Evolutionary conservation across 2,113 vertebrate genomes (phyloP).

Genomic region (human): GRCh38 chr12:92473001-92473500

Average conservation of each 20-base stretch:
- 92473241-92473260: conserved; percentile 30
- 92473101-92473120: neutral
- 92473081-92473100: neutral
- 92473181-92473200: conserved; percentile 18
- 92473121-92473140: neutral
- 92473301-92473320: neutral
- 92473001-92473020: neutral
- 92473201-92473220: conserved; percentile 40
- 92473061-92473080: neutral
- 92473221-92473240: conserved; percentile 39
- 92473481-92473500: conserved; percentile 53
- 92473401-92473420: conserved; percentile 26
- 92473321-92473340: neutral
- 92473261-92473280: conserved; percentile 54
- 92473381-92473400: neutral
- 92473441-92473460: conserved; percentile 40
- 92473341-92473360: neutral
- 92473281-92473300: conserved; percentile 43
- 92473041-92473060: neutral
- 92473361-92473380: conserved; percentile 34
- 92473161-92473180: neutral
- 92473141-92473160: conserved; percentile 27
- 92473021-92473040: neutral
- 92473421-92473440: conserved; percentile 56
- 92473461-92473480: conserved; percentile 49